Evolutionary conservation across 2,113 vertebrate species (phyloP), one percentile per base, ranked within the genome.

Genomic region (Bambusicola thoracicus): DNA sequence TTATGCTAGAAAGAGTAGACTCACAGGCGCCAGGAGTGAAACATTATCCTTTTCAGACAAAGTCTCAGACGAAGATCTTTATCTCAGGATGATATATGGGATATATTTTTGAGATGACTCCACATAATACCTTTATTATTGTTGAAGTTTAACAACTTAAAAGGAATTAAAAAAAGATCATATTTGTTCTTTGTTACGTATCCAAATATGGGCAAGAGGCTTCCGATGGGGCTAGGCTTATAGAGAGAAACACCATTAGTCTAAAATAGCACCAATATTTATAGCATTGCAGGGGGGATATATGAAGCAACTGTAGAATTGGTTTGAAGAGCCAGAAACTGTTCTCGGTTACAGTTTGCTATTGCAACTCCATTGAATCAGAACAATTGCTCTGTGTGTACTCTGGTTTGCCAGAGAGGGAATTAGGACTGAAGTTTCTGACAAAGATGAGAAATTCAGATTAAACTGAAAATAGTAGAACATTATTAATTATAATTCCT

Each of bases 11-110:
- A 94, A 94, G 93, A 88, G 94, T 95, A 97, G 96, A 97, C 95
- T 93, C 77, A 41, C 76, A 95, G 96, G 95, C 95, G 93, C 96
- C 96, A 95, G 95, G 76, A 97, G 93, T 94, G 96, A 97, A 97
- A 97, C 94, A 96, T 97, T 96, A 96, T 97, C 95, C 94, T 94
- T 96, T 94, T 94, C 96, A 97, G 96, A 97, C 96, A 94, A 96
- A 96, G 82, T 97, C 96, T 94, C 94, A 97, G 96, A 97, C 95
- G 81, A 94, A 97, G 96, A 97, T 97, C 95, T 96, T 97, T 97
- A 97, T 97, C 96, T 94, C 93, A 75, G 76, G 92, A 86, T 96
- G 96, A 97, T 96, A 96, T 94, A 96, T 96, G 94, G 96, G 94
- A 95, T 97, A 92, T 90, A 96, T 94, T 95, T 97, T 96, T 94